Percentiles rank a stretch among this genome's conserved stretches.
Conservation (phyloP, 2,888 invertebrate genomes). For the Aromia moschata region DNA sequence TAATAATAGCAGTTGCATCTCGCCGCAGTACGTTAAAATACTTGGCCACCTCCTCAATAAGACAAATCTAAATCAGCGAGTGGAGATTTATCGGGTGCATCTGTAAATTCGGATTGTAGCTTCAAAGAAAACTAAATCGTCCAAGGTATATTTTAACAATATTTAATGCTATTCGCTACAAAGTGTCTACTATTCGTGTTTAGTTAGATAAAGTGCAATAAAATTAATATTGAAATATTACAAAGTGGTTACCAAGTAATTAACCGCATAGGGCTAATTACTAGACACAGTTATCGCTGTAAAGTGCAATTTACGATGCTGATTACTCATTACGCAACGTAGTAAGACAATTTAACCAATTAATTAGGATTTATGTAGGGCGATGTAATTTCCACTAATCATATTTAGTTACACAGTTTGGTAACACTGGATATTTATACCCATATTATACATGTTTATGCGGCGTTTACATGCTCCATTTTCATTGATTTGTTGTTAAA, state of each 20-base stretch:
- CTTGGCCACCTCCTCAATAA: constrained; percentile 45
- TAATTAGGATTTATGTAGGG: constrained; percentile 13
- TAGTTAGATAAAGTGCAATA: constrained; percentile 30
- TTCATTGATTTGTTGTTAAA: not conserved
- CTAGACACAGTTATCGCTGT: constrained; percentile 12
- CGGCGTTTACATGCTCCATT: not conserved
- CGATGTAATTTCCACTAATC: constrained; percentile 3
- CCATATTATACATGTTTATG: not conserved
- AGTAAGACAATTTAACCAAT: constrained; percentile 8
- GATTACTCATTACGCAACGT: constrained; percentile 11
- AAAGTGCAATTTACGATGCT: constrained; percentile 11
- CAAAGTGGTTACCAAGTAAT: constrained; percentile 29
- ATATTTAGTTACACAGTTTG: constrained; percentile 7
- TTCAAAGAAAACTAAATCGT: constrained; percentile 45
- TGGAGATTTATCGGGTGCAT: constrained; percentile 39
- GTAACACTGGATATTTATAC: constrained; percentile 13
- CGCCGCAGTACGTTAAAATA: constrained; percentile 31
- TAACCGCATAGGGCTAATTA: constrained; percentile 33
- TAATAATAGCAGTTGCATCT: constrained; percentile 36
- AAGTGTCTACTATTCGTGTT: constrained; percentile 26
- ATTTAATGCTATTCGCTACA: constrained; percentile 35
- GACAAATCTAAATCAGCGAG: constrained; percentile 30
- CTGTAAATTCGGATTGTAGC: constrained; percentile 39
- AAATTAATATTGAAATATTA: constrained; percentile 37
- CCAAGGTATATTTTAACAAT: constrained; percentile 39